Percentiles rank a stretch among this genome's conserved stretches.
phyloP scores from a whole-genome alignment of 2,888 invertebrate species.

The Tillus elongatus region DNA sequence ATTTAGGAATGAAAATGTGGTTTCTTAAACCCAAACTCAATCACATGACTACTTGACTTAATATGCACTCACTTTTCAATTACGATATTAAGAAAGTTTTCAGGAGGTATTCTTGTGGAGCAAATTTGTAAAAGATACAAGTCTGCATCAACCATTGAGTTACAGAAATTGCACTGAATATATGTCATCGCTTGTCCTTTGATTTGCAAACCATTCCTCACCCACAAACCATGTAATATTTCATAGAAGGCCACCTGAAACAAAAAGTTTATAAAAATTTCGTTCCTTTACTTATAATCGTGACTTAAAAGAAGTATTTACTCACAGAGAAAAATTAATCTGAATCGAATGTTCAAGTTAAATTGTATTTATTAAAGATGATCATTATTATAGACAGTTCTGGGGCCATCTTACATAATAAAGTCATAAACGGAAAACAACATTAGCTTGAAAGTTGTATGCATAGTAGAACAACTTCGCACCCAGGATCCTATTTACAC shows the following conservation, averaged over 20 bases:
- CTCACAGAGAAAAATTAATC: too few relatives aligned
- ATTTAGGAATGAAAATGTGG: too few relatives aligned
- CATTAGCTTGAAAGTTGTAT: too few relatives aligned
- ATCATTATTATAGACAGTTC: too few relatives aligned
- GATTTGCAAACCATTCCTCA: conserved; percentile 92
- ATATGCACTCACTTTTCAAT: conserved; percentile 77
- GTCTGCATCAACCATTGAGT: conserved; percentile 97
- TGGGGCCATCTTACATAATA: too few relatives aligned
- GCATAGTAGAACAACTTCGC: too few relatives aligned
- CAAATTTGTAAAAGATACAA: conserved; percentile 90
- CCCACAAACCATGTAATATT: conserved; percentile 91
- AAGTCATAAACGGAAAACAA: too few relatives aligned
- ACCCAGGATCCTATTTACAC: too few relatives aligned
- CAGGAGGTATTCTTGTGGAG: conserved; percentile 77
- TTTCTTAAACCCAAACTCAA: too few relatives aligned
- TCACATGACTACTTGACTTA: too few relatives aligned
- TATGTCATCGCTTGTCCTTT: conserved; percentile 99
- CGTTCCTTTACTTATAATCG: neutral
- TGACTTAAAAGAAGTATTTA: neutral
- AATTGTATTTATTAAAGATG: too few relatives aligned
- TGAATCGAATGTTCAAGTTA: too few relatives aligned
- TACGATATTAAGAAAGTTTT: conserved; percentile 75
- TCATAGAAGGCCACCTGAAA: conserved; percentile 88
- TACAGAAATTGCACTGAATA: conserved; percentile 97
- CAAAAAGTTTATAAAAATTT: conserved; percentile 13